These are phyloP conservation scores for Nannoperca australis DNA, from an alignment of 2,797 vertebrate species.

Conservation along the genomic window DNA sequence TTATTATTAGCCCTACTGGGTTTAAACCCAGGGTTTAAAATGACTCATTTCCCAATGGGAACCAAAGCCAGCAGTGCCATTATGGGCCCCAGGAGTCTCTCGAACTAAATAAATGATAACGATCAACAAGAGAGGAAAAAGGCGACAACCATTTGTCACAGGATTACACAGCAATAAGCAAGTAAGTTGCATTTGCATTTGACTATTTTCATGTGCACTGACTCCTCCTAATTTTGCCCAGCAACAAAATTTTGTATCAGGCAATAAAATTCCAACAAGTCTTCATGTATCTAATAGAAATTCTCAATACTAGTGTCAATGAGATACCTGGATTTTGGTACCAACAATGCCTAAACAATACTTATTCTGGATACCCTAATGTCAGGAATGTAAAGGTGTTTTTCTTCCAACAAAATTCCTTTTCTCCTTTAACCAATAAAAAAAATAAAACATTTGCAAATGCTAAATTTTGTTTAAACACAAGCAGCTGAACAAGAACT, in stretches of 20 bases:
- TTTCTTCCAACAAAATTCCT: neutral
- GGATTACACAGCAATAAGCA: conserved; percentile 5
- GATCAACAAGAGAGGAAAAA: conserved; percentile 33
- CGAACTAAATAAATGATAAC: conserved; percentile 55
- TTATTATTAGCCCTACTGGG: conserved; percentile 57
- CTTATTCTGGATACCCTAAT: neutral
- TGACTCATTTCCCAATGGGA: conserved; percentile 65
- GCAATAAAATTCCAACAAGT: neutral
- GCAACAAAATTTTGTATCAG: neutral
- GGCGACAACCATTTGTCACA: conserved; percentile 33
- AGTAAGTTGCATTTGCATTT: conserved; percentile 29
- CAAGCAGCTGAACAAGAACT: neutral
- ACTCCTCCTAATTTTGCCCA: neutral
- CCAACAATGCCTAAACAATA: neutral
- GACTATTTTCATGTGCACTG: conserved; percentile 4
- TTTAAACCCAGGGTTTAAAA: conserved; percentile 48
- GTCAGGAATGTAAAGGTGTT: neutral
- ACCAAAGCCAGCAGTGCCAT: conserved; percentile 54
- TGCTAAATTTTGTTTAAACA: neutral
- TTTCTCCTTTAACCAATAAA: neutral
- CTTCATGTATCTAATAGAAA: neutral
- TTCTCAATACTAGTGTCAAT: neutral
- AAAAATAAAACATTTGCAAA: neutral
- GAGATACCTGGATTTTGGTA: neutral
- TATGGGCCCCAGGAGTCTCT: conserved; percentile 59